Conservation (phyloP, 2,888 invertebrate species). For the Ophioninae sp. region DNA sequence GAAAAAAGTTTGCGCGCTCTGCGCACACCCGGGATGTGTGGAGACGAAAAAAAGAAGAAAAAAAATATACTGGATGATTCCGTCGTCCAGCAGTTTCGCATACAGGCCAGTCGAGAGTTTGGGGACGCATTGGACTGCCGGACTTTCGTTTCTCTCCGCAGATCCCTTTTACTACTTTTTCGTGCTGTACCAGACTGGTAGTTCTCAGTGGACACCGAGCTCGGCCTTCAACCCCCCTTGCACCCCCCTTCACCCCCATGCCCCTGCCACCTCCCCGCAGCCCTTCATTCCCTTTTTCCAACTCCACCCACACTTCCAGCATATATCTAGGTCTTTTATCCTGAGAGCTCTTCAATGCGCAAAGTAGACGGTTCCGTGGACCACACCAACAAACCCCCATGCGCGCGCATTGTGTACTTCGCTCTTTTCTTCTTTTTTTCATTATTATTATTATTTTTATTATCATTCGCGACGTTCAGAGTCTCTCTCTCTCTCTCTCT, state of each 20-base stretch:
- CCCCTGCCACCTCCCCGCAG: conserved; percentile 35
- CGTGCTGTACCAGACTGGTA: conserved; percentile 64
- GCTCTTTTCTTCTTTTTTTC: conserved; percentile 41
- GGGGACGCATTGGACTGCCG: conserved; percentile 42
- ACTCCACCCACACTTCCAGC: conserved; percentile 10
- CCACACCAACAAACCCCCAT: conserved; percentile 53
- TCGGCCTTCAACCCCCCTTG: conserved; percentile 46
- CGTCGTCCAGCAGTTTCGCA: conserved; percentile 35
- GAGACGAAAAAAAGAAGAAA: conserved; percentile 37
- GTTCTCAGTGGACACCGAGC: conserved; percentile 40
- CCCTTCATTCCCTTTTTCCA: conserved; percentile 55
- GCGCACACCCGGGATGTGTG: conserved; percentile 65
- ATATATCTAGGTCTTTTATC: conserved; percentile 45
- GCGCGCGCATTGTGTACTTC: conserved; percentile 33
- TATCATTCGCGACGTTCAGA: conserved; percentile 53
- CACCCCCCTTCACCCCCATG: conserved; percentile 46
- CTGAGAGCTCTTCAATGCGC: conserved; percentile 42
- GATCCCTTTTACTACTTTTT: conserved; percentile 72
- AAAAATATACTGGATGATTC: background rate
- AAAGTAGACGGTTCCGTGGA: conserved; percentile 52
- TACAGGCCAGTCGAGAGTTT: conserved; percentile 44
- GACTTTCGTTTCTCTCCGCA: conserved; percentile 41
- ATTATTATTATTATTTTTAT: too few species aligned
- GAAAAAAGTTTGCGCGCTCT: conserved; percentile 72
- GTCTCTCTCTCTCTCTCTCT: conserved; percentile 39